These are phyloP conservation scores for Conger conger DNA, from an alignment of 2,113 vertebrate genomes.

Conservation along the genomic window DNA sequence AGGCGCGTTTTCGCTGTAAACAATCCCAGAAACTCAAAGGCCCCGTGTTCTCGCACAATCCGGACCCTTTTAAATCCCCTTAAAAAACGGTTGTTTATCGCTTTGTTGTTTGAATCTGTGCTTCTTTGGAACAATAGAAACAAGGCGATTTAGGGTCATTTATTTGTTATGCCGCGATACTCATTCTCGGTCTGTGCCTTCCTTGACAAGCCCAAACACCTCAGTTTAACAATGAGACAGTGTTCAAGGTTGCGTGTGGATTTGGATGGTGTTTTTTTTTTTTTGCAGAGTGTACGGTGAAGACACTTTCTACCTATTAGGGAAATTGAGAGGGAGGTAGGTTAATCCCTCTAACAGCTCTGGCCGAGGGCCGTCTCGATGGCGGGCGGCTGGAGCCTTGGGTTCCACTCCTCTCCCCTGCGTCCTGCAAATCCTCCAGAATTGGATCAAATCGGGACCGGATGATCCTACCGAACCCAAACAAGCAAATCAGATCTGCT, in stretches of 20 bases:
- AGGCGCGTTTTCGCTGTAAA: neutral
- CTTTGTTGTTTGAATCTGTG: neutral
- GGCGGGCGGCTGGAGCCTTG: neutral
- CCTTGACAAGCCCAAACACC: neutral
- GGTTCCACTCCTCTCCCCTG: slow-evolving; percentile 8
- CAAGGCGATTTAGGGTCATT: neutral
- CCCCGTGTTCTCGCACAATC: no score
- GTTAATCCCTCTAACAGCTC: slow-evolving; percentile 34
- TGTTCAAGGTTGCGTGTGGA: neutral
- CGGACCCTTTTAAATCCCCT: neutral
- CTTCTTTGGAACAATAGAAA: neutral
- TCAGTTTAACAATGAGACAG: neutral
- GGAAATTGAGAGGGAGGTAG: slow-evolving; percentile 5
- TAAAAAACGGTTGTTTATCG: neutral
- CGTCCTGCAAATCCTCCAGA: slow-evolving; percentile 10
- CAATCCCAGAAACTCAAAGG: neutral
- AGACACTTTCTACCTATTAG: neutral
- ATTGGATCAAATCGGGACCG: slow-evolving; percentile 19
- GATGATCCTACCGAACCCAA: neutral
- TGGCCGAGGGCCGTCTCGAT: neutral
- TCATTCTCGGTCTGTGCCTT: neutral
- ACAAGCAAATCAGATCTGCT: slow-evolving; percentile 22
- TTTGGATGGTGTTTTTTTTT: neutral
- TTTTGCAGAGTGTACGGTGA: neutral
- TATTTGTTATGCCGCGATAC: neutral